A percentile compares a stretch with the other conserved stretches of the same genome.
Evolutionary conservation across 2,797 vertebrate species (phyloP).

Genomic region (Clarias platycephalus): DNA sequence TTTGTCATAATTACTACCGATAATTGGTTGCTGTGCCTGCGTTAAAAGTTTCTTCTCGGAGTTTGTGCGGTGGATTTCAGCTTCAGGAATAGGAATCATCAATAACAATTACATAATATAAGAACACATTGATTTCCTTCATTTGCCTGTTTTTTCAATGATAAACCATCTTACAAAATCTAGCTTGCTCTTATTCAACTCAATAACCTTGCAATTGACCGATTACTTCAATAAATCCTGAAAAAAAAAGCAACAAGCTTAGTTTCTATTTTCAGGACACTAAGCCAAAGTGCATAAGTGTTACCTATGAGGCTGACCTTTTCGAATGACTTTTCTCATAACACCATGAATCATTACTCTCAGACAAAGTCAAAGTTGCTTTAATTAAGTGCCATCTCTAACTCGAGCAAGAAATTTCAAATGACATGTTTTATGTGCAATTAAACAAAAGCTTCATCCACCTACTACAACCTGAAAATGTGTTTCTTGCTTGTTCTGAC

Average conservation of each 20-base stretch:
- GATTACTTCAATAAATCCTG: neutral
- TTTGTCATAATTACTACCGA: conserved; percentile 10
- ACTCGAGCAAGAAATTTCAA: neutral
- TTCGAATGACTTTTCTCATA: conserved; percentile 17
- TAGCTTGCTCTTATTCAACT: neutral
- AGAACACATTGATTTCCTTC: neutral
- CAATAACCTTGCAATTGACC: neutral
- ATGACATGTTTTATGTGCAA: conserved; percentile 1
- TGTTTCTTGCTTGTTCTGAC: neutral
- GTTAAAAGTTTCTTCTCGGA: neutral
- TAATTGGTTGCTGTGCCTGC: conserved; percentile 1
- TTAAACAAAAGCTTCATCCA: neutral
- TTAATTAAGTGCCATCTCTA: conserved; percentile 42
- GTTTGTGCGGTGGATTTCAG: neutral
- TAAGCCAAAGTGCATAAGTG: conserved; percentile 6
- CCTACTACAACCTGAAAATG: neutral
- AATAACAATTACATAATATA: neutral
- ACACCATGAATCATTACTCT: conserved; percentile 14
- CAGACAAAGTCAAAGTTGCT: conserved; percentile 5
- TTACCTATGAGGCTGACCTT: conserved; percentile 43
- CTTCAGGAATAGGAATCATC: neutral
- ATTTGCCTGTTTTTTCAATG: neutral
- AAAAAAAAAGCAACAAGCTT: neutral
- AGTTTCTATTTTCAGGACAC: neutral
- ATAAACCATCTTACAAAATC: neutral